Percentiles rank a stretch among this genome's conserved stretches.
Evolutionary conservation across 2,797 vertebrate genomes (phyloP).

Genomic region (Melopsittacus undulatus): DNA sequence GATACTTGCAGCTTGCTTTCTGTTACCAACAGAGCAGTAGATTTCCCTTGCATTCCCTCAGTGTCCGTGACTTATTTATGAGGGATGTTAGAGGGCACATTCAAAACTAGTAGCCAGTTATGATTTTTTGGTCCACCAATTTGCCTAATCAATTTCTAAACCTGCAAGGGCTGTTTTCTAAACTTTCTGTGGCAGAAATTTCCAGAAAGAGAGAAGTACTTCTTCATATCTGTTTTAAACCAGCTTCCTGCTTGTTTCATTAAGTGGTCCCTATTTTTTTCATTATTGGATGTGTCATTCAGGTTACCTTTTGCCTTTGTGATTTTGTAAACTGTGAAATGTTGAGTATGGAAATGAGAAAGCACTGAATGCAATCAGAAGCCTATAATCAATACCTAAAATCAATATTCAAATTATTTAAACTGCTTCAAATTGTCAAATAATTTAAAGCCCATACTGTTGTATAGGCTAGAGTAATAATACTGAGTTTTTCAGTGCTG

Average conservation of each 20-base stretch:
- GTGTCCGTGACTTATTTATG: neutral
- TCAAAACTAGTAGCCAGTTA: neutral
- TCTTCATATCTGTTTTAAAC: neutral
- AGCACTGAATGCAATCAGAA: neutral
- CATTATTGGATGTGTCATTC: neutral
- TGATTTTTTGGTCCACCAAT: neutral
- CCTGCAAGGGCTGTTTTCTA: neutral
- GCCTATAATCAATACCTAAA: neutral
- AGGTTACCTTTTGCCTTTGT: neutral
- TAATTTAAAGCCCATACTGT: neutral
- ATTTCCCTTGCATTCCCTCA: neutral
- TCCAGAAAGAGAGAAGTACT: neutral
- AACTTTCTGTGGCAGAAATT: neutral
- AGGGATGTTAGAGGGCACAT: neutral
- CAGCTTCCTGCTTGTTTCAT: neutral
- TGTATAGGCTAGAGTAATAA: neutral
- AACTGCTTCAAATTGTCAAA: neutral
- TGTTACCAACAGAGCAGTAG: neutral
- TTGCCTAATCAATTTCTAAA: neutral
- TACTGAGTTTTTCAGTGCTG: neutral
- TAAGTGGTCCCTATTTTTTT: neutral
- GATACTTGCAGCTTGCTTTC: neutral
- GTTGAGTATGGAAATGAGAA: neutral
- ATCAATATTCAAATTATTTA: neutral
- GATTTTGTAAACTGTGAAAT: neutral